phyloP scores from a whole-genome alignment of 2,888 invertebrate species.

The Acanthoscelides obtectus region DNA sequence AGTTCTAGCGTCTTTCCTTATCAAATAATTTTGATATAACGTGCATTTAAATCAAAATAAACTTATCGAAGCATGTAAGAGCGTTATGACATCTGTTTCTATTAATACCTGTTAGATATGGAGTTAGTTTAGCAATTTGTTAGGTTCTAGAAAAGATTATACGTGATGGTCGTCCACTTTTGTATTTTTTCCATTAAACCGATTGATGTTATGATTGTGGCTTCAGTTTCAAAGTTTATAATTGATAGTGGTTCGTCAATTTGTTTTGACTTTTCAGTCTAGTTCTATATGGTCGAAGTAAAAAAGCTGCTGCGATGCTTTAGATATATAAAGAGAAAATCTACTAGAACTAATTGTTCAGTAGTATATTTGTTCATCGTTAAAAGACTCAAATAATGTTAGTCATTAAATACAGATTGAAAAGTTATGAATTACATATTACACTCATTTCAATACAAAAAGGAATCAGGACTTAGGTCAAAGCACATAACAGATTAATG shows the following conservation, averaged over 20 bases:
- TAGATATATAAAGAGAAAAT: background rate
- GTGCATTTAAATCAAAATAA: too few relatives aligned
- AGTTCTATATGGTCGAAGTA: background rate
- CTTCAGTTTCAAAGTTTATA: background rate
- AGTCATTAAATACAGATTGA: background rate
- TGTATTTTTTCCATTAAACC: background rate
- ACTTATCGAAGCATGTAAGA: too few relatives aligned
- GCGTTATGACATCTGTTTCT: too few relatives aligned
- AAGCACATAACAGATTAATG: too few relatives aligned
- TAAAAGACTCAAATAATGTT: background rate
- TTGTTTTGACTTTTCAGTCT: background rate
- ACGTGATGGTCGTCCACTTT: background rate
- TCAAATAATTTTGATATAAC: too few relatives aligned
- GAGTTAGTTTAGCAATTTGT: too few relatives aligned
- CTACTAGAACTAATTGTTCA: background rate
- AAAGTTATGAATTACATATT: background rate
- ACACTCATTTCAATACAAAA: too few relatives aligned
- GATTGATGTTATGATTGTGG: background rate
- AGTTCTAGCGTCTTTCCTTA: too few relatives aligned
- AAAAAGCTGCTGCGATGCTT: background rate
- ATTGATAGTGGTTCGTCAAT: background rate
- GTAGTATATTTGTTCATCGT: too few relatives aligned
- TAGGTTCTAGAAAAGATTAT: too few relatives aligned
- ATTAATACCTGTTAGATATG: too few relatives aligned
- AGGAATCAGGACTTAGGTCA: too few relatives aligned